Evolutionary conservation across 2,113 vertebrate genomes (phyloP).

Genomic region (Microcebus tavaratra): DNA sequence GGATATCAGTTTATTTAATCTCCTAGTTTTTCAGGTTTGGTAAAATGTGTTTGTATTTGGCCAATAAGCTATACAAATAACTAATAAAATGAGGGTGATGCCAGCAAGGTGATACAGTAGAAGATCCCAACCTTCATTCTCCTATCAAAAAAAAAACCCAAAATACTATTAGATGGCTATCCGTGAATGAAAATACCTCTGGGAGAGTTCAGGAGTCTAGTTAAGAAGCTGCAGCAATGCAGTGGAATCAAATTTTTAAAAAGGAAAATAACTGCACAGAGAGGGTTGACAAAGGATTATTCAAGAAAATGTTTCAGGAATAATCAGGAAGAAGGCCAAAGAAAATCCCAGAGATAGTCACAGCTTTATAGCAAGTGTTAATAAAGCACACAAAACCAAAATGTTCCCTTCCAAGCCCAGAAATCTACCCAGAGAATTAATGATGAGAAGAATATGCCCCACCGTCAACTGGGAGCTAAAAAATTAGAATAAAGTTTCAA

Average conservation of each 20-base stretch:
- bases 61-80: not conserved
- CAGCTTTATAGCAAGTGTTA: not conserved
- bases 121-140: not conserved
- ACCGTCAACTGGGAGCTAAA: not conserved
- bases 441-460: not conserved
- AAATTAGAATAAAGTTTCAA: not conserved
- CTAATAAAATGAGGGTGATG: not conserved
- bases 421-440: not conserved
- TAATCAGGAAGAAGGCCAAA: not conserved
- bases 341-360: not conserved
- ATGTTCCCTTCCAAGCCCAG: not conserved
- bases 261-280: not conserved
- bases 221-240: not conserved
- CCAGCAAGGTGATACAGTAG: not conserved
- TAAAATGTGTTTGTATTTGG: not conserved
- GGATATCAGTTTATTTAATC: not conserved
- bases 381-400: not conserved
- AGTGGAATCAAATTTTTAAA: not conserved
- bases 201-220: not conserved
- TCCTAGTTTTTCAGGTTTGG: not conserved
- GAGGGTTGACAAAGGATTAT: not conserved
- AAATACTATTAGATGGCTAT: not conserved
- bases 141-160: not conserved
- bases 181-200: not conserved
- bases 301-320: not conserved